These are phyloP conservation scores for Zalophus californianus DNA, from an alignment of 2,797 vertebrate genomes.

Conservation along the genomic window DNA sequence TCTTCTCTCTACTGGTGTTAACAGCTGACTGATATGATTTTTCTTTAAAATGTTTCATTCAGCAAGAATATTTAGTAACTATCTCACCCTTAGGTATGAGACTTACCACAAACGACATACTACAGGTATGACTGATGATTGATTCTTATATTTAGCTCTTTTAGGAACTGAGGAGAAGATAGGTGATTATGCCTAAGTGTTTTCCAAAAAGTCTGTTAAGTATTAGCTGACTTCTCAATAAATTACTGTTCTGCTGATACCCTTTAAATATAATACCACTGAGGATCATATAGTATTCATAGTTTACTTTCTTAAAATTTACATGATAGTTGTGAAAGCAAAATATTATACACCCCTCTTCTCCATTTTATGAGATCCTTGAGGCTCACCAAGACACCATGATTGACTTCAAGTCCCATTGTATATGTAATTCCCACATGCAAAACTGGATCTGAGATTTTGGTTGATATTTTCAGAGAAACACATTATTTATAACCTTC, in stretches of 20 bases:
- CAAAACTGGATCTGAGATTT: not conserved
- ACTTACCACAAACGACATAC: not conserved
- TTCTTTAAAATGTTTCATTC: not conserved
- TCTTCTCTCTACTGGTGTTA: not conserved
- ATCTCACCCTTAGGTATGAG: not conserved
- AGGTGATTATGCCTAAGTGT: not conserved
- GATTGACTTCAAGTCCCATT: not conserved
- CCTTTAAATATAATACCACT: not conserved
- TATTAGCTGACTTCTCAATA: not conserved
- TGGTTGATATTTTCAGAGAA: conserved; percentile 25
- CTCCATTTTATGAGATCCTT: not conserved
- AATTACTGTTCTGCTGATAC: not conserved
- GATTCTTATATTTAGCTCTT: not conserved
- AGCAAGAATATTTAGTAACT: not conserved
- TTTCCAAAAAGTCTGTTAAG: not conserved
- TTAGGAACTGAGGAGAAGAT: not conserved
- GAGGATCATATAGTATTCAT: not conserved
- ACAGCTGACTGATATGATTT: not conserved
- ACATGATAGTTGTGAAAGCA: not conserved
- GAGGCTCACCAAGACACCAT: not conserved
- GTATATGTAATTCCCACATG: not conserved
- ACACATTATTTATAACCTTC: not conserved
- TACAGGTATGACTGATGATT: not conserved
- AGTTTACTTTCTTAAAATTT: not conserved
- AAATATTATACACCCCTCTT: not conserved